Evolutionary conservation across 35 echinoderm and acorn worm species (phyloP).

Genomic region (Lytechinus pictus): DNA sequence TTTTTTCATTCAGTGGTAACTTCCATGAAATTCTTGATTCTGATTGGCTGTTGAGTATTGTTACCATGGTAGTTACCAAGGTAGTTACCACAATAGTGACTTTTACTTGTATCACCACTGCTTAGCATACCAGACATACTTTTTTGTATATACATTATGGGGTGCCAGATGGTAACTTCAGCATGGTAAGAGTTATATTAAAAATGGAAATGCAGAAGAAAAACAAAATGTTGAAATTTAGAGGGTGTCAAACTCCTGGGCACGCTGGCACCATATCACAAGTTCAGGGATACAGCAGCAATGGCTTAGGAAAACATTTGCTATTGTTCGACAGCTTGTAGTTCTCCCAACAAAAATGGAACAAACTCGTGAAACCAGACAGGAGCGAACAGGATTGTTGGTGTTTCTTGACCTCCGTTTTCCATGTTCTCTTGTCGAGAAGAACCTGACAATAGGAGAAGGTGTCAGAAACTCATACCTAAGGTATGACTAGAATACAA

Average conservation of each 20-base stretch:
- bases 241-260: not conserved
- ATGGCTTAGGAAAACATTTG: not conserved
- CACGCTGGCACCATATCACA: not conserved
- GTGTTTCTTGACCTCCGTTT: not conserved
- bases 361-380: not conserved
- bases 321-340: not conserved
- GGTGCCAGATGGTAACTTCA: too few relatives aligned
- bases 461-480: not conserved
- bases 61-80: too few relatives aligned
- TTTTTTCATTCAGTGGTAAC: too few relatives aligned
- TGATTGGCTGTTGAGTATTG: too few relatives aligned
- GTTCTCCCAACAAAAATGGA: not conserved
- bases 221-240: not conserved
- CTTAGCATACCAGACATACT: too few relatives aligned
- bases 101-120: too few relatives aligned
- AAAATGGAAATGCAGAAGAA: not conserved
- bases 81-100: too few relatives aligned
- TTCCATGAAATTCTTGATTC: too few relatives aligned
- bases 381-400: not conserved
- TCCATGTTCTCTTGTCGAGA: not conserved
- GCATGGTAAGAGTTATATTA: too few relatives aligned
- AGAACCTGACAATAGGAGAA: not conserved
- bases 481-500: not conserved
- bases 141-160: too few relatives aligned
- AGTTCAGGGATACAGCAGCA: not conserved